phyloP scores from a whole-genome alignment of 1,140 invertebrate genomes.

The Campodea augens region DNA sequence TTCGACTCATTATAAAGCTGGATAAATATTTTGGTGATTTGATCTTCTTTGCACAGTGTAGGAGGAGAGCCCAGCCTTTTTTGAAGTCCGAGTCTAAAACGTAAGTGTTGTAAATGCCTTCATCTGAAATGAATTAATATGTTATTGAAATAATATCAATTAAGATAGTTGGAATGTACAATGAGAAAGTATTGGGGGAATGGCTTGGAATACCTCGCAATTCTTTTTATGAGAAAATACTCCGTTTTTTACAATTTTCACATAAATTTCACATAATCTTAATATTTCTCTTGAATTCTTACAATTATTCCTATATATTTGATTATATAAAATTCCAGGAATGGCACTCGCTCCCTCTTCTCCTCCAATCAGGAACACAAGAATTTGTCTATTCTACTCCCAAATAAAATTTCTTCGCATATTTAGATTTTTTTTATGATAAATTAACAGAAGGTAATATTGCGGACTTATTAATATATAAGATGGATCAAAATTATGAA shows the following conservation, averaged over 20 bases:
- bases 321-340: too few relatives aligned
- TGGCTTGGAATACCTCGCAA: not conserved
- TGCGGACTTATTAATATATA: too few relatives aligned
- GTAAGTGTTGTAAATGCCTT: conserved; percentile 74
- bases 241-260: too few relatives aligned
- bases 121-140: conserved; percentile 35
- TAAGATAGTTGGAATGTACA: not conserved
- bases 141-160: not conserved
- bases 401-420: too few relatives aligned
- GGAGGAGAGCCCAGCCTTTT: conserved; percentile 51
- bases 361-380: too few relatives aligned
- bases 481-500: too few relatives aligned
- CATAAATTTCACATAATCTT: too few relatives aligned
- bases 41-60: conserved; percentile 67
- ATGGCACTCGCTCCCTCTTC: too few relatives aligned
- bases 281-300: not conserved
- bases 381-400: too few relatives aligned
- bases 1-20: conserved; percentile 57
- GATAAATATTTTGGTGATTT: conserved; percentile 55
- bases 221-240: not conserved
- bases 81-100: conserved; percentile 60
- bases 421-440: too few relatives aligned
- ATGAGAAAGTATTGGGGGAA: not conserved
- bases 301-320: too few relatives aligned
- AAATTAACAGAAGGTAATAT: too few relatives aligned